phyloP scores from a whole-genome alignment of 35 echinoderm and acorn worm genomes.

The Stichopus chloronotus region DNA sequence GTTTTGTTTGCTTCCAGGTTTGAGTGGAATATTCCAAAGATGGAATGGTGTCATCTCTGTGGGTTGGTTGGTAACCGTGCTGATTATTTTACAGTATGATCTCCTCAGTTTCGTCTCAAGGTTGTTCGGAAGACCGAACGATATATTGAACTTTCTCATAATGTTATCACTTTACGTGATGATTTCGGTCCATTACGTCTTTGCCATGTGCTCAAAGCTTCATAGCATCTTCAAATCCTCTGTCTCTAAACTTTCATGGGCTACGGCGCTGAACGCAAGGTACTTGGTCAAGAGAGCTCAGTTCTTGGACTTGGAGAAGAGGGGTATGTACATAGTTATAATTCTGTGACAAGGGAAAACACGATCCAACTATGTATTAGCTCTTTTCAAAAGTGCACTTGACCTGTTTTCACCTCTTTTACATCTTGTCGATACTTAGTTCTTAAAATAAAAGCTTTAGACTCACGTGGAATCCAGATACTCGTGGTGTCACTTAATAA shows the following conservation, averaged over 20 bases:
- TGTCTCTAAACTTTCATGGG: background rate
- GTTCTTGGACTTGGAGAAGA: background rate
- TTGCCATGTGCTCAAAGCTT: conserved; percentile 5
- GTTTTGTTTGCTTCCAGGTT: background rate
- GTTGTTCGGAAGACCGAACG: background rate
- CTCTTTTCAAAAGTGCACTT: too few relatives aligned
- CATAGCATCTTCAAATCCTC: background rate
- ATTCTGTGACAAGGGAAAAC: too few relatives aligned
- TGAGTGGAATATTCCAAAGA: background rate
- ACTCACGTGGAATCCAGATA: too few relatives aligned
- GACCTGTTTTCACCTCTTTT: too few relatives aligned
- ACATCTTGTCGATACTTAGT: too few relatives aligned
- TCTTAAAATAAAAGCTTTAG: too few relatives aligned
- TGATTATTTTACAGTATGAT: background rate
- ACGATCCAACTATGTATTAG: too few relatives aligned
- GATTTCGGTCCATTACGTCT: background rate
- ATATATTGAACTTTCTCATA: background rate
- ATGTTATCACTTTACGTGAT: background rate
- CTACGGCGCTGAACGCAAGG: background rate
- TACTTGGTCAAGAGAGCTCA: conserved; percentile 16
- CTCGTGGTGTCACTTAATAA: too few relatives aligned
- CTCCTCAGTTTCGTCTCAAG: background rate
- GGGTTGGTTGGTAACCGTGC: background rate
- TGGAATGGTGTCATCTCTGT: background rate
- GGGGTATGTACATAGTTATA: background rate